Percentiles rank a stretch among this genome's conserved stretches.
phyloP scores from a whole-genome alignment of 2,888 invertebrate genomes.

The Anodontia alba region DNA sequence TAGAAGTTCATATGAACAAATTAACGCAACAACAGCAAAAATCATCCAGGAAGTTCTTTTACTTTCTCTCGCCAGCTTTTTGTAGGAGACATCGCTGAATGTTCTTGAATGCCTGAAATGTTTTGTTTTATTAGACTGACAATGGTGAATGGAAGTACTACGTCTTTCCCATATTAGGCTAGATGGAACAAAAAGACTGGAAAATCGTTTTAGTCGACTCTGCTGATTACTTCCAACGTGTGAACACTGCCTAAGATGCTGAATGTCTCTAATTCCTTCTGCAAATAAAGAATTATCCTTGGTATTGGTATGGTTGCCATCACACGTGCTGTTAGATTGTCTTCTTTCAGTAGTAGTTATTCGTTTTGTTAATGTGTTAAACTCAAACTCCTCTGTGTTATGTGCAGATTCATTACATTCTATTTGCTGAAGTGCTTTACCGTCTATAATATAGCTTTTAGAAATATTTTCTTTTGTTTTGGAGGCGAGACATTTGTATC shows the following conservation, averaged over 20 bases:
- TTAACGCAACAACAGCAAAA: constrained; percentile 19
- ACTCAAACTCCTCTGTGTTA: neutral
- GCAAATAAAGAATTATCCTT: neutral
- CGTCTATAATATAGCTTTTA: too few relatives aligned
- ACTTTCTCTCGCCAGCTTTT: constrained; percentile 31
- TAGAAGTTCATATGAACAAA: constrained; percentile 31
- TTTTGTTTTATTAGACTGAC: neutral
- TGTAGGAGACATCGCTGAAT: neutral
- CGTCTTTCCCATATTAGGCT: neutral
- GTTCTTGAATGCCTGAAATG: neutral
- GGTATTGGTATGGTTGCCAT: neutral
- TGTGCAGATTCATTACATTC: neutral
- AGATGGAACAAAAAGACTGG: neutral
- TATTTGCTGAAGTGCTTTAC: neutral
- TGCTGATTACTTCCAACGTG: neutral
- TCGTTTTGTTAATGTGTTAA: neutral
- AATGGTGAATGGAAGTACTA: neutral
- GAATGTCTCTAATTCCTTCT: too few relatives aligned
- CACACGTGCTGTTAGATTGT: neutral
- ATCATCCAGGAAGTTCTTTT: constrained; percentile 40
- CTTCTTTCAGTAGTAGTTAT: neutral
- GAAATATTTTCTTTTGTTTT: neutral
- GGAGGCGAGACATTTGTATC: neutral
- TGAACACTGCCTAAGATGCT: neutral
- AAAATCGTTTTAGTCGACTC: neutral